Base-by-base conservation (phyloP, 1,140 invertebrate species). In the Anagrus nilaparvatae region DNA sequence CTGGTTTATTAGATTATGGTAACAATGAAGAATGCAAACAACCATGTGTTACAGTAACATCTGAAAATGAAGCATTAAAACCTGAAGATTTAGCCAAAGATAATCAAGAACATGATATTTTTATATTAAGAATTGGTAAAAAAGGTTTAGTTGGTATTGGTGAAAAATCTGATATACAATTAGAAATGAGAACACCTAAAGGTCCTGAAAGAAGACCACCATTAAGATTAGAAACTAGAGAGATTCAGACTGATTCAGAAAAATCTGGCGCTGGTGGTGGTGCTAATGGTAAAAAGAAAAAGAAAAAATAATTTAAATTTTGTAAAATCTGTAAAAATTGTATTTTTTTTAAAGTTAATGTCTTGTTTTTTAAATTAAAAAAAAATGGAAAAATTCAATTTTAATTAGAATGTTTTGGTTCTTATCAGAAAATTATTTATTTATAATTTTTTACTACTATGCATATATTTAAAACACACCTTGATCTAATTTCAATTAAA, bases 111-210 rank as follows among this genome's bases (percentile, higher is more conserved):
- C 54, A 64, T 25, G 65, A 69, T 42, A 44, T 67, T 7, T 69
- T 69, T 20, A 54, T 69, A 3, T 49, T 68, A 4, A 49, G 63
- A 17, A 68, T 69, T 5, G 65, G 67, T 1, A 68, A 69, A 23
- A 68, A 65, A 21, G 65, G 63, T 0, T 46, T 69, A 0, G 65
- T 68, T 0, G 58, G 59, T 0, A 53, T 52, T 0, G 58, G 49
- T 1, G 63, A 68, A 21, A 69, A 69, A 40, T 63, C 59, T 1
- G 64, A 66, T 17, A 48, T 69, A 28, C 64, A 69, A 29, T 19
- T 69, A 20, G 64, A 68, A 25, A 58, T 69, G 55, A 60, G 54
- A 16, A 69, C 67, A 0, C 67, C 67, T 0, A 64, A 65, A 16
- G 60, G 59, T 0, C 40, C 43, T 0, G 64, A 65, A 14, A 51